These are phyloP conservation scores for Drosophila ercepeae DNA, from an alignment of 1,140 invertebrate species.

Conservation along the genomic window DNA sequence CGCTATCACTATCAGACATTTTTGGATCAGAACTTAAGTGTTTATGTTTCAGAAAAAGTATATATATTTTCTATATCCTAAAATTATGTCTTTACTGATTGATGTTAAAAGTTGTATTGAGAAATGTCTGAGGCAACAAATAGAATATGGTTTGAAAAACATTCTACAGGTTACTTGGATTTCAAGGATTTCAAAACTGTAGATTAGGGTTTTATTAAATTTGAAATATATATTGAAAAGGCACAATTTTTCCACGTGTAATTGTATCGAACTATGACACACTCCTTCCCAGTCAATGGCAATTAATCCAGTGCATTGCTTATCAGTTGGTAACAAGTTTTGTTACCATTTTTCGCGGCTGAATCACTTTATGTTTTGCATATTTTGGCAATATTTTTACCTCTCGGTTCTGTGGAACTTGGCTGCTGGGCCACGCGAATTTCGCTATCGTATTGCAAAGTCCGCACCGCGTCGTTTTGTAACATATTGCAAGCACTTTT, in stretches of 20 bases:
- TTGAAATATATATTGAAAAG: too few relatives aligned
- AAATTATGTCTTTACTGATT: too few relatives aligned
- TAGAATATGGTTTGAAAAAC: too few relatives aligned
- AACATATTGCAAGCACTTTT: constrained; percentile 63
- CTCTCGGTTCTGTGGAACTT: constrained; percentile 60
- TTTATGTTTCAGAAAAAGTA: not conserved
- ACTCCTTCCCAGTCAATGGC: constrained; percentile 25
- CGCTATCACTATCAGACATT: not conserved
- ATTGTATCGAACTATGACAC: constrained; percentile 44
- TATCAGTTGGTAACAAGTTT: constrained; percentile 41
- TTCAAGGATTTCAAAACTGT: too few relatives aligned
- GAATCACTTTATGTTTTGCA: constrained; percentile 43
- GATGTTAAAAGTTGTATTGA: too few relatives aligned
- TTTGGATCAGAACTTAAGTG: not conserved
- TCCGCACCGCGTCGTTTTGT: constrained; percentile 78
- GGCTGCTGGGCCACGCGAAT: constrained; percentile 73
- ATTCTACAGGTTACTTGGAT: not conserved
- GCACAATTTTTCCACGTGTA: constrained; percentile 1
- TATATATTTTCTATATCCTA: too few relatives aligned
- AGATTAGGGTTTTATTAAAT: too few relatives aligned
- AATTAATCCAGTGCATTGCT: constrained; percentile 61
- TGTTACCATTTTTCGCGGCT: constrained; percentile 24
- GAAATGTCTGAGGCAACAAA: too few relatives aligned
- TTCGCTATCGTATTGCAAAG: constrained; percentile 78
- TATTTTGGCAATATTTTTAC: constrained; percentile 32